phyloP scores from a whole-genome alignment of 2,113 vertebrate genomes.

The Rhinogobius similis region DNA sequence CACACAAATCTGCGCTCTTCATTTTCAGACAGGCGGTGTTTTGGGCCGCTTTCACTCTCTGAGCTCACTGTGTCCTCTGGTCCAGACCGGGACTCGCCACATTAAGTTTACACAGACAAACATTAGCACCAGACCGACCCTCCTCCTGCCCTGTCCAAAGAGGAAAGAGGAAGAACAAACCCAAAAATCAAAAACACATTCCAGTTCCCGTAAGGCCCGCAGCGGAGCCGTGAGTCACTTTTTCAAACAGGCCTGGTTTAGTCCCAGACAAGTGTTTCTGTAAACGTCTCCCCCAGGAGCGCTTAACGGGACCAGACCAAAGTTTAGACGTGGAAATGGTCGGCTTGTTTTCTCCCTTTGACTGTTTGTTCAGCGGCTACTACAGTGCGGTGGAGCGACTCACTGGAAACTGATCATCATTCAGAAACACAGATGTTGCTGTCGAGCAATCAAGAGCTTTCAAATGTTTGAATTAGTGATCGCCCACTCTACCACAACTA shows the following conservation, averaged over 20 bases:
- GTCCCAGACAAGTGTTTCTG: constrained; percentile 49
- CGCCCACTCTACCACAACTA: too few species aligned
- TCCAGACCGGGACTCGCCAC: constrained; percentile 33
- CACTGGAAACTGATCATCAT: constrained; percentile 12
- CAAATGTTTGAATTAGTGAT: too few species aligned
- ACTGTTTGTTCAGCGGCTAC: constrained; percentile 16
- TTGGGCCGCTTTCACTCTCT: constrained; percentile 27
- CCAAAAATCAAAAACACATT: constrained; percentile 75
- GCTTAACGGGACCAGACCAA: constrained; percentile 25
- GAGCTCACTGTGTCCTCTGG: constrained; percentile 49
- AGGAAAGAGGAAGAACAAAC: constrained; percentile 5
- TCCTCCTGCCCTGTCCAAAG: constrained; percentile 29
- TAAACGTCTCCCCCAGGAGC: constrained; percentile 40
- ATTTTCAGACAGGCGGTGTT: constrained; percentile 10
- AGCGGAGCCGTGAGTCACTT: constrained; percentile 77
- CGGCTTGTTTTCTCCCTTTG: constrained; percentile 2
- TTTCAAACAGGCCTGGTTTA: constrained; percentile 55
- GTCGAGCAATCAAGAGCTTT: not conserved
- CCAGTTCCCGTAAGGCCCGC: constrained; percentile 77
- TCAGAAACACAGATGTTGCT: not conserved
- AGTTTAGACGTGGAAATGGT: constrained; percentile 6
- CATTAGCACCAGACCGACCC: constrained; percentile 51
- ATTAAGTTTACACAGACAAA: constrained; percentile 63
- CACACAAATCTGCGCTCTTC: not conserved
- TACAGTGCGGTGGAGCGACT: constrained; percentile 21